Conservation (phyloP, 2,888 invertebrate genomes). For the Standfussiana lucernea region DNA sequence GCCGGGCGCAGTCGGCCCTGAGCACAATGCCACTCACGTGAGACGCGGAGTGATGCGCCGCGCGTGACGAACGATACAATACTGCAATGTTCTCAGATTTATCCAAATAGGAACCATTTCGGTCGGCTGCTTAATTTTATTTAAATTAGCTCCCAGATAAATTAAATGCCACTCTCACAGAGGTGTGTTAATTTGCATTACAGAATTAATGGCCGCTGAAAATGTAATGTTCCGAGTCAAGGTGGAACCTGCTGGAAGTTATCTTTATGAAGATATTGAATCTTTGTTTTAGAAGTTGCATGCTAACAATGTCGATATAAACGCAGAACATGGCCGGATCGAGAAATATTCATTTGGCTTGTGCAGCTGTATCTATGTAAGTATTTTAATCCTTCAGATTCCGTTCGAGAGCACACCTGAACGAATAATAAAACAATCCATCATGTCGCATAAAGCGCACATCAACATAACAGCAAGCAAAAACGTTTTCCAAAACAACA, state of each 20-base stretch:
- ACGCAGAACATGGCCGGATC: not conserved
- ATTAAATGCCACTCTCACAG: conserved; percentile 22
- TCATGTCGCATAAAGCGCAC: conserved; percentile 31
- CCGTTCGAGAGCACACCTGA: conserved; percentile 21
- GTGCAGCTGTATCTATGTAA: not conserved
- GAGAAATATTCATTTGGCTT: conserved; percentile 2
- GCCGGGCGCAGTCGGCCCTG: not conserved
- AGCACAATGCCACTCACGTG: conserved; percentile 62
- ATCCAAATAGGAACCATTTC: conserved; percentile 24
- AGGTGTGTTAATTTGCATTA: conserved; percentile 17
- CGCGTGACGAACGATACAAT: conserved; percentile 51
- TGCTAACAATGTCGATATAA: not conserved
- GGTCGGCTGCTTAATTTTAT: conserved; percentile 31
- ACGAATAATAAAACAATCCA: conserved; percentile 45
- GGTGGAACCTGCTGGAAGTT: not conserved
- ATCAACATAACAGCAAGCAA: conserved; percentile 45
- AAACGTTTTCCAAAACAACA: conserved; percentile 57
- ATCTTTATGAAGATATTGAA: not conserved
- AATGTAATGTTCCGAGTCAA: not conserved
- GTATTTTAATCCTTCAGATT: not conserved
- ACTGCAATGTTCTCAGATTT: conserved; percentile 26
- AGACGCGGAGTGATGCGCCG: conserved; percentile 65
- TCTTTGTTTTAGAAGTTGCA: conserved; percentile 5
- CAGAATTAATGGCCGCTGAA: conserved; percentile 14
- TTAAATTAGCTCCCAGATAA: conserved; percentile 26